Evolutionary conservation across 2,113 vertebrate genomes (phyloP), one percentile per base, ranked within the genome.

Genomic region (Hippocampus comes): DNA sequence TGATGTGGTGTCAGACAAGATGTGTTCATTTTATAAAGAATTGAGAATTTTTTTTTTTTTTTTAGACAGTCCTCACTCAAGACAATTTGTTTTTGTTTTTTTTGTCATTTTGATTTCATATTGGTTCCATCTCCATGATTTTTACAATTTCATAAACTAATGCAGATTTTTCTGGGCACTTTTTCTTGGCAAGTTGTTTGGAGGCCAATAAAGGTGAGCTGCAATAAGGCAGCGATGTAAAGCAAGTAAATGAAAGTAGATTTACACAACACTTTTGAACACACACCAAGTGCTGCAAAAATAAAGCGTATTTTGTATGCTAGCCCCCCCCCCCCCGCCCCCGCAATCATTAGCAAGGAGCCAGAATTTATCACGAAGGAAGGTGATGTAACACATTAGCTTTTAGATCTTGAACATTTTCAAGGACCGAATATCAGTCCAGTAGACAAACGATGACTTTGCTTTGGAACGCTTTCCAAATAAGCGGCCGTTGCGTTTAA

Each of bases 381-480:
- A 80, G 74, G 81, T 81, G 73, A 85, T 82, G 82, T 69, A 89
- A 79, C 84, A 77, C 85, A 88, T 90, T 86, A 88, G 86, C 76
- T 68, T 61, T 68, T 74, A 78, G 74, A 78, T 86, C 78, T 70
- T 59, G 6, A 11, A 82, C 81, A 69, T 74, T 74, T 80, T 73
- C 23, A 74, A 63, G 70, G 66, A 57, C 67, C 67, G 72, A 73
- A 79, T 49, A 20, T 74, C 74, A 57, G 77, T 68, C 67, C 2
- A 61, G 63, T 25, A 72, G 63, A 70, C 63, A 70, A 74, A 76
- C 68, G 67, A 63, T 67, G 56, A 56, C 30, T 61, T 60, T 60
- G 15, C 64, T 76, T 77, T 71, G 72, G 25, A 67, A 59, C 38
- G 63, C 43, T 60, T 79, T 83, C 55, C 68, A 70, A 74, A 75